A percentile compares a stretch with the other conserved stretches of the same genome.
phyloP scores from a whole-genome alignment of 2,888 invertebrate genomes.

The Nymphalis c-album region DNA sequence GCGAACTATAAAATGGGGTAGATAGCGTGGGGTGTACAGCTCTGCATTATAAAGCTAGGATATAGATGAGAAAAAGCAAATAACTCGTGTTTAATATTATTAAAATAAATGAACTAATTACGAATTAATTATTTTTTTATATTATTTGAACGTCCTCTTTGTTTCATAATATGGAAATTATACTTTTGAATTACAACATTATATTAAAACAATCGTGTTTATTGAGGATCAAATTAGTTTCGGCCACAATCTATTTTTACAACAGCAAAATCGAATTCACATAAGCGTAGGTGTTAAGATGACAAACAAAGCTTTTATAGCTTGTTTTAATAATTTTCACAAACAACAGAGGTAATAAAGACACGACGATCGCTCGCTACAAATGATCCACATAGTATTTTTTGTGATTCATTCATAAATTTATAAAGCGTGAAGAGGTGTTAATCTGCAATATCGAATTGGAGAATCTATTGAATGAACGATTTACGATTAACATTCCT shows the following conservation, averaged over 20 bases:
- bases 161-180: neutral
- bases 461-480: conserved; percentile 66
- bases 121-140: conserved; percentile 19
- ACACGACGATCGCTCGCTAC: conserved; percentile 53
- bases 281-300: conserved; percentile 9
- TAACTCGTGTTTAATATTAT: conserved; percentile 35
- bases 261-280: conserved; percentile 5
- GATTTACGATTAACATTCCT: conserved; percentile 71
- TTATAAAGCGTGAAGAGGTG: conserved; percentile 60
- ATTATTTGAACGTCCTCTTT: neutral
- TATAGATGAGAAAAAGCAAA: conserved; percentile 41
- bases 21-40: conserved; percentile 62
- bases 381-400: conserved; percentile 61
- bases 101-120: conserved; percentile 26
- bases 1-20: conserved; percentile 66
- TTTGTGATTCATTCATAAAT: conserved; percentile 71
- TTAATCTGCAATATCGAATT: conserved; percentile 59
- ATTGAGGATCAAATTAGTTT: neutral
- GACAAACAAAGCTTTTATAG: conserved; percentile 22
- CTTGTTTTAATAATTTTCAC: conserved; percentile 23
- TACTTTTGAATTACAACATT: neutral
- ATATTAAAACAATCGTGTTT: neutral
- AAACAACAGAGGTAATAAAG: conserved; percentile 15
- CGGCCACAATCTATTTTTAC: conserved; percentile 10
- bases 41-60: conserved; percentile 57